Percentiles rank a stretch among this genome's conserved stretches.
phyloP scores from a whole-genome alignment of 2,888 invertebrate genomes.

The Amiota communis region DNA sequence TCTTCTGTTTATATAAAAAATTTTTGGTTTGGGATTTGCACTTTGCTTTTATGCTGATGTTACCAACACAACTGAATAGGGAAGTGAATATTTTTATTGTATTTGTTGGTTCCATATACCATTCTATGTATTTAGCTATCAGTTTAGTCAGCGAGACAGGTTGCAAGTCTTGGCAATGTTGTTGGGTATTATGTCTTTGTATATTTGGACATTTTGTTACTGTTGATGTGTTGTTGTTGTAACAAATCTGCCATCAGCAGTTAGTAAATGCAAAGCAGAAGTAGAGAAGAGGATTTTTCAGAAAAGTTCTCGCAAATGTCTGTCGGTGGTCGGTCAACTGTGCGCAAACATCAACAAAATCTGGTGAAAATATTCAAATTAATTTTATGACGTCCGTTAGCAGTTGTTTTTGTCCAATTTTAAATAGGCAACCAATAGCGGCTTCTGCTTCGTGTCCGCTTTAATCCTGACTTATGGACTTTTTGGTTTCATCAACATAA shows the following conservation, averaged over 20 bases:
- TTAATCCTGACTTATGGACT: conserved; percentile 62
- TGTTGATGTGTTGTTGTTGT: conserved; percentile 48
- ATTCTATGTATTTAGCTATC: too few species aligned
- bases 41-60: too few species aligned
- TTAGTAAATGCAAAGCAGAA: conserved; percentile 39
- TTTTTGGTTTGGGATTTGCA: too few species aligned
- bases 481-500: conserved; percentile 46
- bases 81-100: too few species aligned
- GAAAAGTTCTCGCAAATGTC: too few species aligned
- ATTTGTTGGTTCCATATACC: too few species aligned
- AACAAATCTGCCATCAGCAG: conserved; percentile 49
- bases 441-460: conserved; percentile 40
- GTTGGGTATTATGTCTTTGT: conserved; percentile 56
- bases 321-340: too few species aligned
- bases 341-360: conserved; percentile 7
- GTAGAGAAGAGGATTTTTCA: conserved; percentile 2
- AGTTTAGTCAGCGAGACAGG: too few species aligned
- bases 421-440: background rate
- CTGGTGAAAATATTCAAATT: conserved; percentile 58
- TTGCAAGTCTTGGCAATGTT: conserved; percentile 2
- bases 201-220: conserved; percentile 58
- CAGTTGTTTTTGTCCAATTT: conserved; percentile 28
- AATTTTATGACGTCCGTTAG: conserved; percentile 54
- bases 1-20: too few species aligned
- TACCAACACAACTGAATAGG: too few species aligned